phyloP scores from a whole-genome alignment of 1,140 invertebrate genomes.

The Drosophila virilis region DNA sequence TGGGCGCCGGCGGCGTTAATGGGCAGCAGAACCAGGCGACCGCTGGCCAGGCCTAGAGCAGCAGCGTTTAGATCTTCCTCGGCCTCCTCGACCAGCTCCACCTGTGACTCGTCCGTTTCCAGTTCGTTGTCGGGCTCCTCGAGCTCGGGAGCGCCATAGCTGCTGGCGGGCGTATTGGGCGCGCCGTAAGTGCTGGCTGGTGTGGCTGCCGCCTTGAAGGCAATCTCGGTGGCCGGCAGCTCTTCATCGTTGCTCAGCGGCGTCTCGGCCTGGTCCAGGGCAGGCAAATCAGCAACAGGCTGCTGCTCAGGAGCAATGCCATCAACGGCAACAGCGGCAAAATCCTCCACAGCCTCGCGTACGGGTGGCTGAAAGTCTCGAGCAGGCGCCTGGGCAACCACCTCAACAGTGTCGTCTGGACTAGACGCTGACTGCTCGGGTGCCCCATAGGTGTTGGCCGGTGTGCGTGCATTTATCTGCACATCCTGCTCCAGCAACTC shows the following conservation, averaged over 20 bases:
- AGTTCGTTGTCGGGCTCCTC: conserved; percentile 62
- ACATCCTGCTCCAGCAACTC: conserved; percentile 42
- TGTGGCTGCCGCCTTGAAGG: conserved; percentile 34
- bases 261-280: conserved; percentile 52
- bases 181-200: conserved; percentile 63
- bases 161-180: conserved; percentile 45
- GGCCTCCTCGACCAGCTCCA: conserved; percentile 62
- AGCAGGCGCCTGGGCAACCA: conserved; percentile 62
- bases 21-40: conserved; percentile 66
- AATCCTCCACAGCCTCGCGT: conserved; percentile 72
- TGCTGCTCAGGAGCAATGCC: conserved; percentile 59
- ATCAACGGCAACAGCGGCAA: conserved; percentile 57
- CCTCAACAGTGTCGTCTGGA: conserved; percentile 59
- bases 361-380: conserved; percentile 78
- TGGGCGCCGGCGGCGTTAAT: conserved; percentile 51
- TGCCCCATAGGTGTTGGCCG: conserved; percentile 66
- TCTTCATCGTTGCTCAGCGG: conserved; percentile 26
- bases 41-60: conserved; percentile 51
- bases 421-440: conserved; percentile 23
- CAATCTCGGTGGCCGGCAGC: conserved; percentile 28
- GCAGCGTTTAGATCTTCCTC: conserved; percentile 30
- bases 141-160: conserved; percentile 63
- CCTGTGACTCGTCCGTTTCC: conserved; percentile 67
- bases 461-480: conserved; percentile 56
- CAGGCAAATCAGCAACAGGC: conserved; percentile 83